Conservation (phyloP, 2,797 vertebrate genomes). For the Protosalanx chinensis region DNA sequence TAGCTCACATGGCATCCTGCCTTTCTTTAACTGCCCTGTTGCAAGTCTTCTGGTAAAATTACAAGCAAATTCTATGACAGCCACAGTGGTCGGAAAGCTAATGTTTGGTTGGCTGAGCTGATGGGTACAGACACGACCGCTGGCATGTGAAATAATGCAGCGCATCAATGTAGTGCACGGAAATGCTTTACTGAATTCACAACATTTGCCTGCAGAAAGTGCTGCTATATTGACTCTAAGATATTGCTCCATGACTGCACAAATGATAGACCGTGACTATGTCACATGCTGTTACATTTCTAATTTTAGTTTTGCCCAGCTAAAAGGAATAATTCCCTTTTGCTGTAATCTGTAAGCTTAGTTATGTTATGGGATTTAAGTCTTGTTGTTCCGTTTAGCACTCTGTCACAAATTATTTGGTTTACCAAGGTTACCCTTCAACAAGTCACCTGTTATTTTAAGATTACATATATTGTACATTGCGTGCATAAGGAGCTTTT, state of each 20-base stretch:
- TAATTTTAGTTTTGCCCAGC: background rate
- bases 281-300: conserved; percentile 21
- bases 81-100: conserved; percentile 42
- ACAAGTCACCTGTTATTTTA: too few relatives aligned
- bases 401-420: background rate
- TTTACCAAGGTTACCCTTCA: background rate
- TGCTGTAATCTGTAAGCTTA: background rate
- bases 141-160: conserved; percentile 40
- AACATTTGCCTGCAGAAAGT: background rate
- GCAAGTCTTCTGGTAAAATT: conserved; percentile 30
- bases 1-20: too few relatives aligned
- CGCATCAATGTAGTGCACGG: conserved; percentile 25
- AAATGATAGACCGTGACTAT: background rate
- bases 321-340: background rate
- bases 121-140: conserved; percentile 44
- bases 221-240: conserved; percentile 28
- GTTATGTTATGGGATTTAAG: background rate
- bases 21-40: background rate
- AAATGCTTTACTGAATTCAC: conserved; percentile 25
- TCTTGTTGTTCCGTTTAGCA: background rate
- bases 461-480: too few relatives aligned
- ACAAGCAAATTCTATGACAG: conserved; percentile 52
- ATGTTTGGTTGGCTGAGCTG: conserved; percentile 43
- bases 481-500: too few relatives aligned
- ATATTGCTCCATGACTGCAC: conserved; percentile 22